Conservation (phyloP, 2,113 vertebrate genomes). For the Speoplatyrhinus poulsoni region DNA sequence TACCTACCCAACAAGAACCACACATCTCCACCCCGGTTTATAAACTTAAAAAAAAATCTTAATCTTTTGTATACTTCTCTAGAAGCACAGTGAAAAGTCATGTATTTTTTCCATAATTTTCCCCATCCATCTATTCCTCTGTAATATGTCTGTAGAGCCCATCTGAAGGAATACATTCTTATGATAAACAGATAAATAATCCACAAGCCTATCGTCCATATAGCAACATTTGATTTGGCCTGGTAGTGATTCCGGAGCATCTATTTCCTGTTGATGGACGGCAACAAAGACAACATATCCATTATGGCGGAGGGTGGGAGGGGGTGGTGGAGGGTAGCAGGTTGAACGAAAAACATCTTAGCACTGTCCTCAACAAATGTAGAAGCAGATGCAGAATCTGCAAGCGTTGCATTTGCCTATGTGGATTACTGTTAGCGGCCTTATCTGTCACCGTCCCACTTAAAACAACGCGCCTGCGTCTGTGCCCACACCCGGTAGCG, state of each 20-base stretch:
- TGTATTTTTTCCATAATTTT: constrained; percentile 25
- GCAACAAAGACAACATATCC: too few relatives aligned
- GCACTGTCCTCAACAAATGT: too few relatives aligned
- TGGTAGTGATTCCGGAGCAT: too few relatives aligned
- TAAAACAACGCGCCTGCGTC: constrained; percentile 76
- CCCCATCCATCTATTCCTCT: constrained; percentile 28
- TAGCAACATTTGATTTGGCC: too few relatives aligned
- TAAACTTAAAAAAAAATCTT: constrained; percentile 13
- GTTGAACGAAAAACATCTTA: too few relatives aligned
- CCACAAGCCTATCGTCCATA: constrained; percentile 26
- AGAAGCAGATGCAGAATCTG: too few relatives aligned
- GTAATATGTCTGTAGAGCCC: constrained; percentile 23
- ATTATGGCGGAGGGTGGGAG: too few relatives aligned
- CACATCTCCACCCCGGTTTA: too few relatives aligned
- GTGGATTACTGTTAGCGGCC: constrained; percentile 27
- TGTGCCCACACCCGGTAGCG: constrained; percentile 70
- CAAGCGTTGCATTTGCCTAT: not conserved
- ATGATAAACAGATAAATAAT: constrained; percentile 59
- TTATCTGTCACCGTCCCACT: constrained; percentile 29
- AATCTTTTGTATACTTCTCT: too few relatives aligned
- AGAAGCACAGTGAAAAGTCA: not conserved
- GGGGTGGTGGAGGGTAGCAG: too few relatives aligned
- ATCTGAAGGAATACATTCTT: constrained; percentile 68
- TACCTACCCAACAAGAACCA: too few relatives aligned
- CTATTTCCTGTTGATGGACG: too few relatives aligned